phyloP scores from a whole-genome alignment of 2,888 invertebrate species.

The Thera britannica region DNA sequence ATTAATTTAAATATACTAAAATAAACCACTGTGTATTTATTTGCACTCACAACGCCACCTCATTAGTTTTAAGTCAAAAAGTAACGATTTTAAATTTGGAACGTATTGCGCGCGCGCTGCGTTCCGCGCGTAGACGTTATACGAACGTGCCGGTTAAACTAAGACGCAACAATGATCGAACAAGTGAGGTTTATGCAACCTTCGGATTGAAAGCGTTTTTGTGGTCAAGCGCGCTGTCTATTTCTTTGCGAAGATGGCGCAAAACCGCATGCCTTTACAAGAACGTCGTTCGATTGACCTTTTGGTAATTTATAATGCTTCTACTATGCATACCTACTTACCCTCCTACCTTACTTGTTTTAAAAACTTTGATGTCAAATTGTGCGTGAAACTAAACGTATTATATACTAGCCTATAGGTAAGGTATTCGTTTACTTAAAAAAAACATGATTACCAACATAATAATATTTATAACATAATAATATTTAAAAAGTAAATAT shows the following conservation, averaged over 20 bases:
- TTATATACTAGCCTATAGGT: too few relatives aligned
- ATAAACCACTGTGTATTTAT: constrained; percentile 20
- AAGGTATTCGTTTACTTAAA: not conserved
- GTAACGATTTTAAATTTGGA: constrained; percentile 45
- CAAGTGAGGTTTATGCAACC: constrained; percentile 77
- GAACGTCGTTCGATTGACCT: constrained; percentile 61
- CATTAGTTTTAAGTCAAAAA: constrained; percentile 29
- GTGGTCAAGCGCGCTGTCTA: constrained; percentile 71
- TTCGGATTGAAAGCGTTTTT: constrained; percentile 79
- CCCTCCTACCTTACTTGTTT: constrained; percentile 17
- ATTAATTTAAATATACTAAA: constrained; percentile 7
- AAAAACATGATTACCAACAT: not conserved
- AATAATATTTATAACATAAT: too few relatives aligned
- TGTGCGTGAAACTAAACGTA: too few relatives aligned
- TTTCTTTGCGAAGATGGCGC: constrained; percentile 69
- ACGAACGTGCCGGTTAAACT: constrained; percentile 71
- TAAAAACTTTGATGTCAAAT: not conserved
- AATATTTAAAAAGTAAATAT: too few relatives aligned
- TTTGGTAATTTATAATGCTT: constrained; percentile 38
- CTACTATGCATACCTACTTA: not conserved
- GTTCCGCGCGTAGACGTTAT: constrained; percentile 64
- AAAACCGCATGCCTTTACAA: constrained; percentile 52
- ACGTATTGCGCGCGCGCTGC: constrained; percentile 55
- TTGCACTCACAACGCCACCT: constrained; percentile 39
- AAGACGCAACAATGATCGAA: constrained; percentile 67